Evolutionary conservation across 2,797 vertebrate genomes (phyloP).

Genomic region (Arnoldichthys spilopterus): DNA sequence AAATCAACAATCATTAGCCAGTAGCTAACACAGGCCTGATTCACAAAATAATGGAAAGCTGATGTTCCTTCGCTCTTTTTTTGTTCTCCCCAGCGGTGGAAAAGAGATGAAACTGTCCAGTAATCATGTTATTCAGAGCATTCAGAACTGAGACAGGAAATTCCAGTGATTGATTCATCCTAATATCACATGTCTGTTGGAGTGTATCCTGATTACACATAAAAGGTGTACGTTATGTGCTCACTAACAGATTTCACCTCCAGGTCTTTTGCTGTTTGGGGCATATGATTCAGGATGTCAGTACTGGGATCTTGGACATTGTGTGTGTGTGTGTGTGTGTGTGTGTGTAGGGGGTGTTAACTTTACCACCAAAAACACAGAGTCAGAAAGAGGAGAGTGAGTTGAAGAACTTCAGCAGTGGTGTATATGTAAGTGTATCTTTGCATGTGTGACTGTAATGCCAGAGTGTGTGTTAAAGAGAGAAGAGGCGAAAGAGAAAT

Average conservation of each 20-base stretch:
- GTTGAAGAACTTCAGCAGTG: constrained; percentile 50
- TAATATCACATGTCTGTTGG: constrained; percentile 31
- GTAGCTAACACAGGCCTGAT: constrained; percentile 19
- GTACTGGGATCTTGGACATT: background rate
- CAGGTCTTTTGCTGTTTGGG: constrained; percentile 28
- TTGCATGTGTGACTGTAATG: constrained; percentile 13
- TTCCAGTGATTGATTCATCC: constrained; percentile 37
- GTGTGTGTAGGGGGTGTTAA: constrained; percentile 3
- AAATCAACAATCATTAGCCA: constrained; percentile 27
- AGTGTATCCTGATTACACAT: constrained; percentile 51
- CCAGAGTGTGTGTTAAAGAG: constrained; percentile 33
- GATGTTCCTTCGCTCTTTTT: too few species aligned
- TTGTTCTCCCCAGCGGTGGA: constrained; percentile 5
- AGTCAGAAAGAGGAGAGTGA: constrained; percentile 40
- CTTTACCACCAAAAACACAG: constrained; percentile 22
- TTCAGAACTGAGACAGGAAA: constrained; percentile 32
- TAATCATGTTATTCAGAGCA: constrained; percentile 43
- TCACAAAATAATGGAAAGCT: constrained; percentile 34
- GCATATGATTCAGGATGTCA: constrained; percentile 21
- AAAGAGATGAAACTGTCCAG: constrained; percentile 39
- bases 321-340: background rate
- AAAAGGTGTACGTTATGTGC: constrained; percentile 45
- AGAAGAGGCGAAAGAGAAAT: constrained; percentile 7
- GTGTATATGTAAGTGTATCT: background rate
- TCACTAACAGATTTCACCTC: constrained; percentile 45